Evolutionary conservation across 2,797 vertebrate species (phyloP), one percentile per base, ranked within the genome.

Genomic region (Momotus momota): DNA sequence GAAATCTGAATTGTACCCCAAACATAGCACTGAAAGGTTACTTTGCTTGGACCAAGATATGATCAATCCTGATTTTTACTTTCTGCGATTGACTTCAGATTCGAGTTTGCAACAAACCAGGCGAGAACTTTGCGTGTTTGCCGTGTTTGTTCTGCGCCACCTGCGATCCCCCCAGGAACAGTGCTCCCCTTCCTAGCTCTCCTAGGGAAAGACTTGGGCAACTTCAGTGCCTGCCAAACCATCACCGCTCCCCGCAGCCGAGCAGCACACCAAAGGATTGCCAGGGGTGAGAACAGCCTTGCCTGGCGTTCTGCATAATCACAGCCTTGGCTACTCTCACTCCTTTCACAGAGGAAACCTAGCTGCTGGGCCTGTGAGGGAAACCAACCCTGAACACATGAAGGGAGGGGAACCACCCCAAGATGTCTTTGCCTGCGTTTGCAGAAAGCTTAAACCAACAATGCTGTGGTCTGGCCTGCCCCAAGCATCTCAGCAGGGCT

Each of bases 231-330:
- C 69, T 61, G 43, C 26, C 69, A 79, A 80, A 45, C 31, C 41
- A 5, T 35, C 21, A 1, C 45, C 6, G 75, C 14, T 65, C 16
- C 64, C 27, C 1, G 1, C 1, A 3, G 75, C 51, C 45, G 23
- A 41, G 70, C 41, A 46, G 38, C 2, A 45, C 48, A 35, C 67
- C 62, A 35, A 74, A 64, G 58, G 45, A 35, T 31, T 70, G 81
- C 49, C 43, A 19, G 33, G 62, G 69, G 40, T 35, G 45, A 74
- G 45, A 31, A 22, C n/a, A 43, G 69, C 65, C 52, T 46, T 54
- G 16, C 26, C 49, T 16, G n/a, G 21, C 18, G 18, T 11, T 6
- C 45, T 29, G 86, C 27, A 18, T 18, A 11, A 41, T 25, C 61
- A 26, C 26, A 12, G 35, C 35, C 31, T 60, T 60, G 57, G 40